Percentiles rank a stretch among this genome's conserved stretches.
These are phyloP conservation scores for Madoqua kirkii DNA, from an alignment of 2,113 vertebrate genomes.

Conservation along the genomic window DNA sequence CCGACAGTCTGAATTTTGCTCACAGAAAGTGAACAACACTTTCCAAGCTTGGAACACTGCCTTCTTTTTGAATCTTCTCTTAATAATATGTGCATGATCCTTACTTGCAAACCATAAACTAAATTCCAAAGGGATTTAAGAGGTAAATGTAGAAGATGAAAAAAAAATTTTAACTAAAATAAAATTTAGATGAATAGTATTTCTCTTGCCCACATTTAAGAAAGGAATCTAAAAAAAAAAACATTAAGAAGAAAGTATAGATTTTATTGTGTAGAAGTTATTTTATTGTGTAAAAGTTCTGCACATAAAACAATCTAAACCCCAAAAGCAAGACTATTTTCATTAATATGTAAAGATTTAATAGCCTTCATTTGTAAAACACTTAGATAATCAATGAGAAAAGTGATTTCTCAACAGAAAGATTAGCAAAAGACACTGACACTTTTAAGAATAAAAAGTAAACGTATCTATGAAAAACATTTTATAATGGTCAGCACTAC, in stretches of 20 bases:
- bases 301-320: neutral
- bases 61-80: neutral
- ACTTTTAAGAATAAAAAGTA: conserved; percentile 28
- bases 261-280: neutral
- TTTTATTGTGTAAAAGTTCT: neutral
- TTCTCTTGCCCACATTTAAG: neutral
- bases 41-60: neutral
- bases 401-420: neutral
- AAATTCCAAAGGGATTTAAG: neutral
- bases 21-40: neutral
- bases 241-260: neutral
- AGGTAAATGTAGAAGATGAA: neutral
- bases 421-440: neutral
- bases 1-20: neutral
- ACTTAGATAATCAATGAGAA: neutral
- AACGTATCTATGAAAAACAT: neutral
- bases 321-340: neutral
- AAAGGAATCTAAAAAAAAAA: conserved; percentile 18
- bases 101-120: neutral
- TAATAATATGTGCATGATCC: neutral
- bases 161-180: neutral
- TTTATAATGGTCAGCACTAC: neutral
- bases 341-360: neutral
- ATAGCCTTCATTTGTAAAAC: neutral
- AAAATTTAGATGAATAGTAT: neutral